A percentile compares a stretch with the other conserved stretches of the same genome.
phyloP scores from a whole-genome alignment of 2,888 invertebrate genomes.

The Mamestra brassicae region DNA sequence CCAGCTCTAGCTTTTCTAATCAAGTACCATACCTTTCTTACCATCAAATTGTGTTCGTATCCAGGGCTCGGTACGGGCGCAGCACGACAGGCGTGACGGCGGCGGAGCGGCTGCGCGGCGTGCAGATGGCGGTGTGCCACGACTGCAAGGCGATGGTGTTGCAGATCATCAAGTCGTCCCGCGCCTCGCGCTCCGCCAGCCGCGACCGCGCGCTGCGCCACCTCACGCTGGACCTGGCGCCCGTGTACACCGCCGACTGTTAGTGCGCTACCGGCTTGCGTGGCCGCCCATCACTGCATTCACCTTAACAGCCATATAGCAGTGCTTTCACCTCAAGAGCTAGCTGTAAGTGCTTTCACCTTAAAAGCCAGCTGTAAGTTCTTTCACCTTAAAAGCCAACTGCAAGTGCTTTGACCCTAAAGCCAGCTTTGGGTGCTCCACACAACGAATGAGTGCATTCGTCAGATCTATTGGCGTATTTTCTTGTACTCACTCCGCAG shows the following conservation, averaged over 20 bases:
- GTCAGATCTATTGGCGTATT: background rate
- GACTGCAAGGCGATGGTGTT: constrained; percentile 98
- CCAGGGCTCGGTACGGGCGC: constrained; percentile 92
- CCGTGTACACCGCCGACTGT: constrained; percentile 93
- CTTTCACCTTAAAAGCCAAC: background rate
- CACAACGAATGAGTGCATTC: background rate
- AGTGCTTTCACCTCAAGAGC: background rate
- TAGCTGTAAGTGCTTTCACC: background rate
- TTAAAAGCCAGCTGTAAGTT: background rate
- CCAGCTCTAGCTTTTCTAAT: too few relatives aligned
- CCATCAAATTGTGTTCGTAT: background rate
- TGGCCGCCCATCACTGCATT: constrained; percentile 20
- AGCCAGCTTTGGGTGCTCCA: background rate
- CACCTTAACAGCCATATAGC: background rate
- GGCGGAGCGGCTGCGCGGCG: constrained; percentile 93
- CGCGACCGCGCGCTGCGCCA: constrained; percentile 95
- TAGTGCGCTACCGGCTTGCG: constrained; percentile 65
- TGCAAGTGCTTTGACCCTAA: constrained; percentile 4
- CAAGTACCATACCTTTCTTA: background rate
- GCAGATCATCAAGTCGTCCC: constrained; percentile 97
- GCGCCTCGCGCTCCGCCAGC: constrained; percentile 95
- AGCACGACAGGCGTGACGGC: constrained; percentile 90
- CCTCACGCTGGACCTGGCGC: constrained; percentile 95
- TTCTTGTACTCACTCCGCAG: background rate
- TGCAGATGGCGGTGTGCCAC: constrained; percentile 97